Percentiles rank a stretch among this genome's conserved stretches.
Conservation (phyloP, 2,113 vertebrate species). For the Phrynosoma platyrhinos region DNA sequence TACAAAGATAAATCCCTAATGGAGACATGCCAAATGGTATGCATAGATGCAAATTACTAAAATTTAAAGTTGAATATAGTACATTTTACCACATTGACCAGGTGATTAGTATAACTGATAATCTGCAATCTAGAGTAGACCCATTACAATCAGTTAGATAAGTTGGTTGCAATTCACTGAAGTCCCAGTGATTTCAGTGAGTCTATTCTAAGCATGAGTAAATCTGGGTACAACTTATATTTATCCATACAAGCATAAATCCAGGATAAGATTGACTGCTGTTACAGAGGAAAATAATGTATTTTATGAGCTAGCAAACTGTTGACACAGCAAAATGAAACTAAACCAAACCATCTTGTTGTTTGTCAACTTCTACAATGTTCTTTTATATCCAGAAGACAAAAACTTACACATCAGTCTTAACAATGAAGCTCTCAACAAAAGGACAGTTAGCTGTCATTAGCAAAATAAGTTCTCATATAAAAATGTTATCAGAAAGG, state of each 20-base stretch:
- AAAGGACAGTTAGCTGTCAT: not conserved
- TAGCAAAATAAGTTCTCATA: not conserved
- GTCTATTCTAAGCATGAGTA: not conserved
- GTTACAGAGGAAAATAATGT: no score
- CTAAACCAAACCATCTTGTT: not conserved
- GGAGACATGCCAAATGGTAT: no score
- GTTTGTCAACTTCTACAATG: not conserved
- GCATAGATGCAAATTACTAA: no score
- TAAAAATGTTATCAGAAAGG: slow-evolving; percentile 9
- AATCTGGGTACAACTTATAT: not conserved
- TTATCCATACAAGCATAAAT: not conserved
- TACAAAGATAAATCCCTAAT: no score
- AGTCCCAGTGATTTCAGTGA: not conserved
- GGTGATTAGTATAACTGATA: no score
- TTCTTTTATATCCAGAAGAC: not conserved
- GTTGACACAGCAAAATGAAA: not conserved
- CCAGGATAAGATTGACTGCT: not conserved
- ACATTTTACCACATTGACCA: no score
- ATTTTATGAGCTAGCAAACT: not conserved
- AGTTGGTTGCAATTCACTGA: not conserved
- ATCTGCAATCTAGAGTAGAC: not conserved
- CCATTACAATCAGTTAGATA: not conserved
- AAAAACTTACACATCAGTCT: not conserved
- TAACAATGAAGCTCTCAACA: not conserved
- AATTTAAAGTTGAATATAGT: no score